Evolutionary conservation across 2,888 invertebrate genomes (phyloP).

Genomic region (Phragmatobia fuliginosa): DNA sequence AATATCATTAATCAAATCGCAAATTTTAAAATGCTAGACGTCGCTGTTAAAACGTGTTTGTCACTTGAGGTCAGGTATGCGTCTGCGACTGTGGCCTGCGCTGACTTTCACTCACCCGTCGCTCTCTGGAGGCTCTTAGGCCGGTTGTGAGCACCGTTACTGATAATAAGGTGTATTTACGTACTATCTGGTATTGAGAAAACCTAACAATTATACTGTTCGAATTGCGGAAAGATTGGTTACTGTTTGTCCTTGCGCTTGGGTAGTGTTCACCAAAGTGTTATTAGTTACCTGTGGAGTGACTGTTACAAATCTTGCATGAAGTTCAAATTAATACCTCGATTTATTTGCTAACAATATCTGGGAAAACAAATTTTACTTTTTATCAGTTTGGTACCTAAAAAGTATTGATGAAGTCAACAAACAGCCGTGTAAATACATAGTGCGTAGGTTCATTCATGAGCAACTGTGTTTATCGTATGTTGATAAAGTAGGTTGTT

Average conservation of each 20-base stretch:
- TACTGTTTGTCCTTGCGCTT: constrained; percentile 17
- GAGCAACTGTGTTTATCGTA: constrained; percentile 1
- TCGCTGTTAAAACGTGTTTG: constrained; percentile 62
- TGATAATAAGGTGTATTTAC: constrained; percentile 75
- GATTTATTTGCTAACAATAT: constrained; percentile 47
- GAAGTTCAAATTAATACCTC: constrained; percentile 40
- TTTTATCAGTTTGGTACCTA: constrained; percentile 6
- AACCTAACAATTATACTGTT: constrained; percentile 35
- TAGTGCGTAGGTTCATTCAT: constrained; percentile 8
- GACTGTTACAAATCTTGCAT: constrained; percentile 32
- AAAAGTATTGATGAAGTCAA: constrained; percentile 9
- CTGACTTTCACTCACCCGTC: constrained; percentile 84
- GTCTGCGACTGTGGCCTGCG: constrained; percentile 65
- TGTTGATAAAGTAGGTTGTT: constrained; percentile 3
- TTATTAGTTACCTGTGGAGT: constrained; percentile 15
- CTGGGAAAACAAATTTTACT: constrained; percentile 32
- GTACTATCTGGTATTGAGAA: constrained; percentile 58
- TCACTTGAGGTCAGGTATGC: constrained; percentile 70
- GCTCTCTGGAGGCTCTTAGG: constrained; percentile 70
- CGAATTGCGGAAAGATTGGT: constrained; percentile 30
- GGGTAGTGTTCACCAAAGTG: constrained; percentile 5
- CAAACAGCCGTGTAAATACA: constrained; percentile 10
- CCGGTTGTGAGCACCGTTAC: constrained; percentile 79
- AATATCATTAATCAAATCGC: constrained; percentile 65
- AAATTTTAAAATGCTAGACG: constrained; percentile 51